A percentile compares a stretch with the other conserved stretches of the same genome.
Evolutionary conservation across 1,140 invertebrate species (phyloP).

Genomic region (Musca vetustissima): DNA sequence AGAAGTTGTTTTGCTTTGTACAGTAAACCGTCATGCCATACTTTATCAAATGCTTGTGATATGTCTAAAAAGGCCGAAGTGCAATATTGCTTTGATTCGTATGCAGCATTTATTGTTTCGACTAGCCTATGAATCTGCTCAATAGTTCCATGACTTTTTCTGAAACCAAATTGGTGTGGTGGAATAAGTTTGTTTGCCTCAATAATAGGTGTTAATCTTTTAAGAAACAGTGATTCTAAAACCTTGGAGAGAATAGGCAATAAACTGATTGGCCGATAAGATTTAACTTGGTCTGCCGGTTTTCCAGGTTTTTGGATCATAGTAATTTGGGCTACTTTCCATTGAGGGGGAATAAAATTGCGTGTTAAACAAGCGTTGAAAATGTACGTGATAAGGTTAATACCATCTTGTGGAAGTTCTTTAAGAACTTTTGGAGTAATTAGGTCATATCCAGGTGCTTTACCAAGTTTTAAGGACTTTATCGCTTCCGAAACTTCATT

Average conservation of each 20-base stretch:
- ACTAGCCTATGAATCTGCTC: not conserved
- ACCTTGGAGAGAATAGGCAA: constrained; percentile 5
- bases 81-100: constrained; percentile 19
- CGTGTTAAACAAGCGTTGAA: too few relatives aligned
- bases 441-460: too few relatives aligned
- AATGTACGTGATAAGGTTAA: too few relatives aligned
- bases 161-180: constrained; percentile 5
- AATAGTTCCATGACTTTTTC: constrained; percentile 10
- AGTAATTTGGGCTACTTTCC: too few relatives aligned
- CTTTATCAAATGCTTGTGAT: constrained; percentile 4
- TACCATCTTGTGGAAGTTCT: too few relatives aligned
- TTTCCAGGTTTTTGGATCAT: too few relatives aligned
- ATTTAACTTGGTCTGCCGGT: not conserved
- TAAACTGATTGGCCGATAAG: constrained; percentile 16
- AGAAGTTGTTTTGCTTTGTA: constrained; percentile 11
- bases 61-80: constrained; percentile 21
- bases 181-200: not conserved
- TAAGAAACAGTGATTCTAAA: constrained; percentile 1
- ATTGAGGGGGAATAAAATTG: too few relatives aligned
- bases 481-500: too few relatives aligned
- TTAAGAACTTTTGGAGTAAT: too few relatives aligned
- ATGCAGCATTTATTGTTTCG: not conserved
- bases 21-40: constrained; percentile 19
- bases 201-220: not conserved
- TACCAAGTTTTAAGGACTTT: too few relatives aligned